These are phyloP conservation scores for Elymnias hypermnestra DNA, from an alignment of 1,140 invertebrate genomes.

Conservation along the genomic window DNA sequence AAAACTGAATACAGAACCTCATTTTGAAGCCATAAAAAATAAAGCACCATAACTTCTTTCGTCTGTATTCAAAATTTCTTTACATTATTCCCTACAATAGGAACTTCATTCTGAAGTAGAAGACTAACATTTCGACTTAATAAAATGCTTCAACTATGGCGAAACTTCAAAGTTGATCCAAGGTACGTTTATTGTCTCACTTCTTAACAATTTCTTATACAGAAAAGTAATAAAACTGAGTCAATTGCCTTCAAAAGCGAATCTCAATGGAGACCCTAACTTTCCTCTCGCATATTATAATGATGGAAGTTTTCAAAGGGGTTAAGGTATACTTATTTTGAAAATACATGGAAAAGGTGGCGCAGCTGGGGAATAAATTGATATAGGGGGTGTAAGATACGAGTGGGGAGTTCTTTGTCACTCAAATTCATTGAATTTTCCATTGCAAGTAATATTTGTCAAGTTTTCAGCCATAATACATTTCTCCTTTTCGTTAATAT, in stretches of 20 bases:
- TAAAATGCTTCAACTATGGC: background rate
- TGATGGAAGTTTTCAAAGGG: conserved; percentile 61
- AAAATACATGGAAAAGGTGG: conserved; percentile 67
- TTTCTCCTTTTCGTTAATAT: too few species aligned
- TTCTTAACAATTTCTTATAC: background rate
- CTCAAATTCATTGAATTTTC: conserved; percentile 26
- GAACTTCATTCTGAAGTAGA: background rate
- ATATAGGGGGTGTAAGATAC: conserved; percentile 41
- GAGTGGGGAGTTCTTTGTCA: conserved; percentile 26
- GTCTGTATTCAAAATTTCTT: too few species aligned
- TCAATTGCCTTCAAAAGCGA: conserved; percentile 9
- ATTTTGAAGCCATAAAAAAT: too few species aligned
- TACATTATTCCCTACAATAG: background rate
- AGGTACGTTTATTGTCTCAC: background rate
- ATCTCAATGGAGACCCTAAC: conserved; percentile 12
- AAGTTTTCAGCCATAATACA: too few species aligned
- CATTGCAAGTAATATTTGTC: too few species aligned
- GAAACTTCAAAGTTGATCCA: background rate
- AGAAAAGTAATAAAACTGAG: conserved; percentile 18
- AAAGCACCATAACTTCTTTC: too few species aligned
- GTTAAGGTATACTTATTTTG: conserved; percentile 57
- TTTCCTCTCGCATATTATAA: conserved; percentile 24
- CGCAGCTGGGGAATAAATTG: conserved; percentile 61
- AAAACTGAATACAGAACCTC: too few species aligned
- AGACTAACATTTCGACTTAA: background rate